Evolutionary conservation across 2,888 invertebrate genomes (phyloP).

Genomic region (Acleris holmiana): DNA sequence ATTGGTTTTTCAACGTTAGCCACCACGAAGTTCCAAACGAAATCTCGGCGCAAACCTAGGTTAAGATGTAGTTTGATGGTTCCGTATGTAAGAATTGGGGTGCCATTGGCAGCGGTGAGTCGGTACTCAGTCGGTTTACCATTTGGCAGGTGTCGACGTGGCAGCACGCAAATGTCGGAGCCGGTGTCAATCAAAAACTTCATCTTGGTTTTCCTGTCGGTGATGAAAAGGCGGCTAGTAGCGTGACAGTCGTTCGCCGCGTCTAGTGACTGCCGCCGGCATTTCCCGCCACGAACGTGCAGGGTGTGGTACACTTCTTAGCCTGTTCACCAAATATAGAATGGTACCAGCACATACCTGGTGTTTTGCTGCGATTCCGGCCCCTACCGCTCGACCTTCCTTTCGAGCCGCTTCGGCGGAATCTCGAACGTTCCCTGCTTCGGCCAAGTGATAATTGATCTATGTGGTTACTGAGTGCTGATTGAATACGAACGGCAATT

Average conservation of each 20-base stretch:
- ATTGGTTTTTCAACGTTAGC: conserved; percentile 45
- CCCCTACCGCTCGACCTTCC: background rate
- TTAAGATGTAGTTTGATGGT: conserved; percentile 17
- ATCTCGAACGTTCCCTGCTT: background rate
- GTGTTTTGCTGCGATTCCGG: background rate
- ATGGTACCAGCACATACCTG: conserved; percentile 7
- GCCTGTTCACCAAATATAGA: background rate
- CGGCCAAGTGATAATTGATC: no score
- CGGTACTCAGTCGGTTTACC: conserved; percentile 10
- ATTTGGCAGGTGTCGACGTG: background rate
- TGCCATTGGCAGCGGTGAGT: conserved; percentile 51
- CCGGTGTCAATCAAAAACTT: conserved; percentile 14
- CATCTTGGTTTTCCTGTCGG: conserved; percentile 3
- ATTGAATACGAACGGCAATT: no score
- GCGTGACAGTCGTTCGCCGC: conserved; percentile 1
- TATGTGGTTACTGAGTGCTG: no score
- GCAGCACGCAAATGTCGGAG: conserved; percentile 8
- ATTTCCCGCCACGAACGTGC: background rate
- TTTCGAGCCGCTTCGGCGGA: background rate
- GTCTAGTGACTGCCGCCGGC: background rate
- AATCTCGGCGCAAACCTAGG: conserved; percentile 39
- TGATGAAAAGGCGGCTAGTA: conserved; percentile 8
- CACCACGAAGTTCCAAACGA: background rate
- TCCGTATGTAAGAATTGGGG: conserved; percentile 42
- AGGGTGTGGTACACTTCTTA: background rate